These are phyloP conservation scores for Chrysocyon brachyurus DNA, from an alignment of 2,797 vertebrate genomes.

Conservation along the genomic window DNA sequence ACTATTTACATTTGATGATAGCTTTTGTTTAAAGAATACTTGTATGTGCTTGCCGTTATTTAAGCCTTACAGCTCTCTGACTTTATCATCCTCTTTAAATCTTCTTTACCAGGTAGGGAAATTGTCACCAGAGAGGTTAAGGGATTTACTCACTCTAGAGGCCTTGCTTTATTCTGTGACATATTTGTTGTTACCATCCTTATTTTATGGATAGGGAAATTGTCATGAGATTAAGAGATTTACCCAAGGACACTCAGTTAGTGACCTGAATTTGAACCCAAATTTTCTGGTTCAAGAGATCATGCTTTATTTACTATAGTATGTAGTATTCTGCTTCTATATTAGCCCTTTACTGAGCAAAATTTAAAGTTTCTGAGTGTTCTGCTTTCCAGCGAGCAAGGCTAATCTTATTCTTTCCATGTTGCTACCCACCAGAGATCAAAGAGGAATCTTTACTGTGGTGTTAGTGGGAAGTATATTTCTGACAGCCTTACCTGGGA, in stretches of 20 bases:
- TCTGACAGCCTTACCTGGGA: background rate
- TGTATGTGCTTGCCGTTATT: constrained; percentile 3
- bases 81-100: constrained; percentile 62
- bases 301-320: constrained; percentile 61
- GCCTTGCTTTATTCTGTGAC: constrained; percentile 58
- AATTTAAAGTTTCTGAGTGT: constrained; percentile 40
- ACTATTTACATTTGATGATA: background rate
- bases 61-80: constrained; percentile 10
- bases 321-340: background rate
- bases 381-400: background rate
- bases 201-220: constrained; percentile 66
- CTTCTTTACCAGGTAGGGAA: constrained; percentile 42
- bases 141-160: constrained; percentile 49
- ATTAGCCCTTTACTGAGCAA: constrained; percentile 41
- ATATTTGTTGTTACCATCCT: constrained; percentile 47
- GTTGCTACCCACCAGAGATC: background rate
- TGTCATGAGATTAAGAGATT: constrained; percentile 65
- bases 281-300: constrained; percentile 46
- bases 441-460: background rate
- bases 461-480: background rate
- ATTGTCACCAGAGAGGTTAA: constrained; percentile 52
- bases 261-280: constrained; percentile 68
- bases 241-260: constrained; percentile 59
- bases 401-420: constrained; percentile 9
- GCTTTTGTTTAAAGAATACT: constrained; percentile 22